Conservation (phyloP, 2,113 vertebrate genomes). For the Nothoprocta perdicaria region DNA sequence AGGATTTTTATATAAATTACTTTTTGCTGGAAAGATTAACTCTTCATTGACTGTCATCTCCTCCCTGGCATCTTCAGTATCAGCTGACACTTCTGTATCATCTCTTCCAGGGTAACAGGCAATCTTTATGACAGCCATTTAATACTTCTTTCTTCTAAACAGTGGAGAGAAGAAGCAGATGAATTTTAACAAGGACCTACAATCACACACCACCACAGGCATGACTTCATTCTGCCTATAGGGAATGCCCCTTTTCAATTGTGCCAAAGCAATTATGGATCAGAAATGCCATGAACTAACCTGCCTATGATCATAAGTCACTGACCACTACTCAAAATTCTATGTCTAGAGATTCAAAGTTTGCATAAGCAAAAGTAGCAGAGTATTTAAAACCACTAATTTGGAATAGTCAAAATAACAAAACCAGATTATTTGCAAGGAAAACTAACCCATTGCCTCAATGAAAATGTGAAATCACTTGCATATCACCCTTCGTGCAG, state of each 20-base stretch:
- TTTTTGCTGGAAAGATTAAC: conserved; percentile 58
- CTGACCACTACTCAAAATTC: background rate
- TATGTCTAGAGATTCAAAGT: background rate
- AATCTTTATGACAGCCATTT: conserved; percentile 30
- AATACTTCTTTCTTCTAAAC: background rate
- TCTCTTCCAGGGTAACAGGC: background rate
- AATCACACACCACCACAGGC: background rate
- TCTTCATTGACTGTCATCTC: conserved; percentile 25
- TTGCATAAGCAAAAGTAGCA: background rate
- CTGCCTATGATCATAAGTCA: background rate
- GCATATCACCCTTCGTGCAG: background rate
- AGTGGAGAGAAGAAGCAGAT: too few species aligned
- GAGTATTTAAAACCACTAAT: background rate
- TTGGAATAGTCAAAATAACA: background rate
- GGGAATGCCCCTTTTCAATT: background rate
- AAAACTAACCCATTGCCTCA: background rate
- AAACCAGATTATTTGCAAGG: background rate
- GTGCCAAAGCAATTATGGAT: background rate
- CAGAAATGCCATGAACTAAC: background rate
- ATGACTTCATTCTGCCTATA: background rate
- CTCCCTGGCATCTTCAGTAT: background rate
- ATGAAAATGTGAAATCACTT: background rate
- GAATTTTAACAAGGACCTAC: background rate
- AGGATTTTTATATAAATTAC: conserved; percentile 60
- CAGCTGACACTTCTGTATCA: background rate